A percentile compares a stretch with the other conserved stretches of the same genome.
phyloP scores from a whole-genome alignment of 2,888 invertebrate species.

The Sclerodermus sp. region DNA sequence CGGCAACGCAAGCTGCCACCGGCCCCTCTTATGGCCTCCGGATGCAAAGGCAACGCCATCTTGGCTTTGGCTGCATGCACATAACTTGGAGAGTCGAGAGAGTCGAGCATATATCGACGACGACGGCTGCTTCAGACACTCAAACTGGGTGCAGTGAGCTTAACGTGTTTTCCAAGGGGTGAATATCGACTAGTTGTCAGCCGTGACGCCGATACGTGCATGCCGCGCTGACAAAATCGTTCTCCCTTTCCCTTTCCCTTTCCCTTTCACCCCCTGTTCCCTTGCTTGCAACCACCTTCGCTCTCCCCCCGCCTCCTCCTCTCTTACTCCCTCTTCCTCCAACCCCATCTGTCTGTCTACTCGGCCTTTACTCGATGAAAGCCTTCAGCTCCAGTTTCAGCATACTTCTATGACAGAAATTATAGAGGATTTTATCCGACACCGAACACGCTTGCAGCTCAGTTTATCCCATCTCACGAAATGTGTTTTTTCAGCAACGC shows the following conservation, averaged over 20 bases:
- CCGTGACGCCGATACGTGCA: constrained; percentile 9
- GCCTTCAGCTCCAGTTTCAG: too few relatives aligned
- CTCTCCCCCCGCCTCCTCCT: background rate
- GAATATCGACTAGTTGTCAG: constrained; percentile 10
- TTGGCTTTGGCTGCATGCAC: background rate
- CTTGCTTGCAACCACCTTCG: too few relatives aligned
- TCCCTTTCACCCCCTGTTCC: too few relatives aligned
- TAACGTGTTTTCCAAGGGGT: background rate
- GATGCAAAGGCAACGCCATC: background rate
- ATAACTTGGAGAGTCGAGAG: background rate
- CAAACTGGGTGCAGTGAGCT: background rate
- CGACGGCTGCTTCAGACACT: constrained; percentile 1
- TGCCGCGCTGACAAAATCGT: constrained; percentile 8
- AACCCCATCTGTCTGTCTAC: constrained; percentile 1
- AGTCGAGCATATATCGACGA: constrained; percentile 1
- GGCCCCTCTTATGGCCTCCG: background rate
- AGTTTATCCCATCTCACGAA: too few relatives aligned
- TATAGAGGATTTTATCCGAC: too few relatives aligned
- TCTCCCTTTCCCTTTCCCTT: constrained; percentile 1
- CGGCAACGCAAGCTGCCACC: constrained; percentile 5
- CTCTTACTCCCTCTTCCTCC: too few relatives aligned
- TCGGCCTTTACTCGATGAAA: constrained; percentile 4
- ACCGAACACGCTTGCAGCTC: too few relatives aligned
- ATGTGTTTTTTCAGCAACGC: too few relatives aligned
- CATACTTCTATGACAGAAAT: too few relatives aligned